Base-by-base conservation (phyloP, 2,888 invertebrate genomes). In the Drymonia ruficornis region DNA sequence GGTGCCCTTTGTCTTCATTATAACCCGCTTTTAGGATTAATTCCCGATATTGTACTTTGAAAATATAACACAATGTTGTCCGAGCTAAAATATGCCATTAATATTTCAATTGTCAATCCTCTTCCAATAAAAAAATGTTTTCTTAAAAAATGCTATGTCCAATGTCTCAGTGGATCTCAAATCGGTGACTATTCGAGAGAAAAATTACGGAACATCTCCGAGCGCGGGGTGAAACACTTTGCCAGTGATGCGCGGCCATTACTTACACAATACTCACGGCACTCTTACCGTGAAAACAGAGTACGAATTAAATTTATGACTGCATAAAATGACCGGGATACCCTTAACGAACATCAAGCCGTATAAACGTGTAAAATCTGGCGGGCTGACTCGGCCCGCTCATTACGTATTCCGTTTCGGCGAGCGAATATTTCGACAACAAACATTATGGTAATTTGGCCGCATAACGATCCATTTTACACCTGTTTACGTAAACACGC, bases 401-500 rank as follows among this genome's bases (percentile, higher is more conserved):
- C 86, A 87, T 89, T 88, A 87, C 79, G 81, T 87, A 89, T 88
- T 89, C 87, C 74, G 84, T 83, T 86, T 83, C 74, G 76, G 73
- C 76, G 78, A 79, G 87, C 84, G 86, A 87, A 89, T 87, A 89
- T 89, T 89, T 88, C 85, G 86, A 87, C 87, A 86, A 86, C 87
- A 87, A 89, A 89, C 87, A 87, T 89, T 89, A 90, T 90, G 90
- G 80, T 89, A 90, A 90, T 90, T 81, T 76, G 74, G 78, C 80
- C 84, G 80, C 82, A 83, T 86, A 87, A 88, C 84, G 86, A 86
- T 85, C 84, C 81, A 83, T 86, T 89, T 87, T 89, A 87, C 88
- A 89, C 89, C 88, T 89, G 89, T 89, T 88, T 89, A 87, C 86
- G 85, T 84, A 87, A 89, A 88, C 87, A 84, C 74, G 80, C 76